Evolutionary conservation across 2,797 vertebrate genomes (phyloP).

Genomic region (Neomorphus geoffroyi): DNA sequence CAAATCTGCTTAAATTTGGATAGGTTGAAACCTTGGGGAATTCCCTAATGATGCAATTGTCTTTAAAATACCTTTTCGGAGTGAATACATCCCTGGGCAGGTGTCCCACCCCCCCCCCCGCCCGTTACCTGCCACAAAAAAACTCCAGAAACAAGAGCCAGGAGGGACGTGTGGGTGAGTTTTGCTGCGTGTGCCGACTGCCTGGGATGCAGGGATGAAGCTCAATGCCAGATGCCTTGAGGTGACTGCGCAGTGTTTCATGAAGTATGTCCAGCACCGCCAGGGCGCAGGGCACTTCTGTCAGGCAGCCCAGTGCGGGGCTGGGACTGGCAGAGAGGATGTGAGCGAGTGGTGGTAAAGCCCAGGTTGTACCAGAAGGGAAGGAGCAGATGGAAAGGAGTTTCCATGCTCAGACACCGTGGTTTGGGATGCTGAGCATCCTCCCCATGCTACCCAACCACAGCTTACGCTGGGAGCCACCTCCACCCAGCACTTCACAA

Average conservation of each 20-base stretch:
- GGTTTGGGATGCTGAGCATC: background rate
- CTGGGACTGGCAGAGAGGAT: background rate
- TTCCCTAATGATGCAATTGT: background rate
- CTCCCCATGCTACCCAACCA: fast-evolving
- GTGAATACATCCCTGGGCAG: background rate
- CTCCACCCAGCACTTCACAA: background rate
- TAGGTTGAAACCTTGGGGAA: background rate
- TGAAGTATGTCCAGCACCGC: background rate
- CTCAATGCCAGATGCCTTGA: background rate
- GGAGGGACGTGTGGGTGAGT: fast-evolving
- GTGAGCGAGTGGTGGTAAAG: fast-evolving
- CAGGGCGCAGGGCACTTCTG: fast-evolving
- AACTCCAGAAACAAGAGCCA: background rate
- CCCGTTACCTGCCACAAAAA: background rate
- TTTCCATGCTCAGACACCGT: background rate
- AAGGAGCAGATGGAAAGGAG: background rate
- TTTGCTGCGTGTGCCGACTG: background rate
- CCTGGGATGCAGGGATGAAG: fast-evolving
- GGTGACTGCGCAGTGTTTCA: background rate
- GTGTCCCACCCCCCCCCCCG: fast-evolving
- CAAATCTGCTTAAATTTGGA: background rate
- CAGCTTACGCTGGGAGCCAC: fast-evolving
- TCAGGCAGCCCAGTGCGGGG: fast-evolving
- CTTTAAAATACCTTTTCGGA: background rate
- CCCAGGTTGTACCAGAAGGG: background rate